A percentile compares a stretch with the other conserved stretches of the same genome.
These are phyloP conservation scores for Charaxes varanes DNA, from an alignment of 1,140 invertebrate genomes.

Conservation along the genomic window DNA sequence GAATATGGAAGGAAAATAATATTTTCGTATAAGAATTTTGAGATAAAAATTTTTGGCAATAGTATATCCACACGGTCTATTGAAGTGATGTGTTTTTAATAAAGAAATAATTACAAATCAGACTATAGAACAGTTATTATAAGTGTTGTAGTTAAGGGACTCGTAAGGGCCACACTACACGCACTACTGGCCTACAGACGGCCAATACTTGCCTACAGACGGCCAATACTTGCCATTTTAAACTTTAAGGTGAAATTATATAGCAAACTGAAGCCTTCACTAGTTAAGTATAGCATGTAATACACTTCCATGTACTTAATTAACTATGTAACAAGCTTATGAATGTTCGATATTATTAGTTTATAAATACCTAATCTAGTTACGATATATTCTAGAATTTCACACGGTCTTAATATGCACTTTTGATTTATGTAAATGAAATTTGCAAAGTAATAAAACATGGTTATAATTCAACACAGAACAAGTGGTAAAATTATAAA, in stretches of 20 bases:
- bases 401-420: conserved; percentile 6
- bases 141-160: neutral
- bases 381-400: conserved; percentile 9
- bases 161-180: no score
- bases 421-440: no score
- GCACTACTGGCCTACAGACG: neutral
- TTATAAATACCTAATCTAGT: conserved; percentile 26
- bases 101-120: no score
- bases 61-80: neutral
- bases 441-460: no score
- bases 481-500: conserved; percentile 7
- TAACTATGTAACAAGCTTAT: conserved; percentile 38
- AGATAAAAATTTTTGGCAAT: conserved; percentile 4
- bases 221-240: neutral
- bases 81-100: neutral
- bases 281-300: conserved; percentile 12
- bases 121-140: no score
- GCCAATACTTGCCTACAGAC: neutral
- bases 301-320: neutral
- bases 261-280: conserved; percentile 9
- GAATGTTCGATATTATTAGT: conserved; percentile 49
- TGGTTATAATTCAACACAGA: neutral
- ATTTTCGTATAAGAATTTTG: conserved; percentile 16
- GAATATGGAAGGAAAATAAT: conserved; percentile 1
- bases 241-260: neutral